A percentile compares a stretch with the other conserved stretches of the same genome.
Evolutionary conservation across 2,797 vertebrate species (phyloP).

Genomic region (Hippoglossus hippoglossus): DNA sequence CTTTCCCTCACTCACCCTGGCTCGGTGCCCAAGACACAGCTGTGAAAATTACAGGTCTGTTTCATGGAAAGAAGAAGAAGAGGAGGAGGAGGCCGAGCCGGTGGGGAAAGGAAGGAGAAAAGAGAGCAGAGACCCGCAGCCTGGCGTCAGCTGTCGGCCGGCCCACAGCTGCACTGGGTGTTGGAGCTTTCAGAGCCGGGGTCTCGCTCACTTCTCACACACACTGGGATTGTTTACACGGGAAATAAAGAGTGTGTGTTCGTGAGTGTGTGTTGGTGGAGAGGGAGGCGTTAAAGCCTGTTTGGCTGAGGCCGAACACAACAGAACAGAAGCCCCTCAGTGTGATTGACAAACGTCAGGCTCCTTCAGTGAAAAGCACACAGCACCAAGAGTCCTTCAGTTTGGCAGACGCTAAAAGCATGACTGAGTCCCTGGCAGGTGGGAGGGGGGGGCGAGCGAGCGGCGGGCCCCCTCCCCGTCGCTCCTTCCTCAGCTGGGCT

Average conservation of each 20-base stretch:
- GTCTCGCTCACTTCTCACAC: constrained; percentile 69
- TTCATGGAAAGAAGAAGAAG: constrained; percentile 71
- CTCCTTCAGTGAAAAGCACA: constrained; percentile 71
- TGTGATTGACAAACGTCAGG: constrained; percentile 72
- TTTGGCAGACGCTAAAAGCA: constrained; percentile 77
- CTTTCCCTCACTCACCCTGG: constrained; percentile 61
- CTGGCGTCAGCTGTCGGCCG: constrained; percentile 79
- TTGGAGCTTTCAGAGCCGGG: constrained; percentile 61
- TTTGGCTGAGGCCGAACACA: constrained; percentile 65
- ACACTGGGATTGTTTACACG: constrained; percentile 75
- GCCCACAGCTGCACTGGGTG: constrained; percentile 80
- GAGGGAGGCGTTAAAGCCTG: constrained; percentile 57
- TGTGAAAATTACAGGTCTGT: constrained; percentile 83
- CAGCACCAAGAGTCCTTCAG: constrained; percentile 73
- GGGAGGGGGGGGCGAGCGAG: constrained; percentile 38
- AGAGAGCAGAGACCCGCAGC: constrained; percentile 59
- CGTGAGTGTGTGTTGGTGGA: constrained; percentile 14
- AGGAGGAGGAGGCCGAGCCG: constrained; percentile 50
- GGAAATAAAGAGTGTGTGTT: constrained; percentile 26
- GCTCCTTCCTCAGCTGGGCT: constrained; percentile 56
- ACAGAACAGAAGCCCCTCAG: constrained; percentile 66
- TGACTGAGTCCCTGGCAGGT: constrained; percentile 73
- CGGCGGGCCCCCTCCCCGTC: constrained; percentile 17
- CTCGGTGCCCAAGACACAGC: constrained; percentile 74
- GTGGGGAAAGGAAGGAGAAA: constrained; percentile 36